A percentile compares a stretch with the other conserved stretches of the same genome.
Conservation (phyloP, 2,113 vertebrate genomes). For the Xiphophorus hellerii region DNA sequence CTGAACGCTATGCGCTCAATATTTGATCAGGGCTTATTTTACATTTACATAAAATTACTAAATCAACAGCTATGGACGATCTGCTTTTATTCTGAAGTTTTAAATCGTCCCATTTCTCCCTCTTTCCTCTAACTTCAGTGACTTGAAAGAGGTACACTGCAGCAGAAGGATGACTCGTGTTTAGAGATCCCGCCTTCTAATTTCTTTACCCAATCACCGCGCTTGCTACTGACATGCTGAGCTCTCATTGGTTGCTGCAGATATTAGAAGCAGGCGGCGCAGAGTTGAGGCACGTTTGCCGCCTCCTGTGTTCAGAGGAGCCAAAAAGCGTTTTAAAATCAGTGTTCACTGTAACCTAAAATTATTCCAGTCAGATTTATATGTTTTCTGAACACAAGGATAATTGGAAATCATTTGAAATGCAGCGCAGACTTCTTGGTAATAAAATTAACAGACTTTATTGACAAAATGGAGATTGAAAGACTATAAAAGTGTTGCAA, state of each 20-base stretch:
- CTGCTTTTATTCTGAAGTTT: conserved; percentile 36
- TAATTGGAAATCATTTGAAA: not conserved
- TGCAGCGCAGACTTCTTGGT: not conserved
- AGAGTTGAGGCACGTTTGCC: conserved; percentile 34
- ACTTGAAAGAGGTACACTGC: conserved; percentile 13
- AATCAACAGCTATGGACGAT: too few species aligned
- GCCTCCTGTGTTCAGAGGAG: conserved; percentile 11
- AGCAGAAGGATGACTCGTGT: conserved; percentile 26
- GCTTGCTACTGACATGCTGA: not conserved
- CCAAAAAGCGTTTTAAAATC: too few species aligned
- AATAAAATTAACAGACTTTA: not conserved
- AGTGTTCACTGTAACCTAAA: too few species aligned
- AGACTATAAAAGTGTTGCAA: too few species aligned
- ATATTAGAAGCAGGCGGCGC: not conserved
- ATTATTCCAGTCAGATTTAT: not conserved
- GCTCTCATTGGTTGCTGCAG: conserved; percentile 39
- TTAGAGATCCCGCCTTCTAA: conserved; percentile 72
- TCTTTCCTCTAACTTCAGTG: not conserved
- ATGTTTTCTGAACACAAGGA: not conserved
- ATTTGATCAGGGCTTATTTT: too few species aligned
- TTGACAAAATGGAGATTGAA: too few species aligned
- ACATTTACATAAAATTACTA: too few species aligned
- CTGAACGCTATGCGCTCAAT: too few species aligned
- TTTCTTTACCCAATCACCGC: conserved; percentile 39
- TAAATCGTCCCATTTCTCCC: accelerated